Conservation (phyloP, 2,888 invertebrate species). For the Trypoxylon attenuatum region DNA sequence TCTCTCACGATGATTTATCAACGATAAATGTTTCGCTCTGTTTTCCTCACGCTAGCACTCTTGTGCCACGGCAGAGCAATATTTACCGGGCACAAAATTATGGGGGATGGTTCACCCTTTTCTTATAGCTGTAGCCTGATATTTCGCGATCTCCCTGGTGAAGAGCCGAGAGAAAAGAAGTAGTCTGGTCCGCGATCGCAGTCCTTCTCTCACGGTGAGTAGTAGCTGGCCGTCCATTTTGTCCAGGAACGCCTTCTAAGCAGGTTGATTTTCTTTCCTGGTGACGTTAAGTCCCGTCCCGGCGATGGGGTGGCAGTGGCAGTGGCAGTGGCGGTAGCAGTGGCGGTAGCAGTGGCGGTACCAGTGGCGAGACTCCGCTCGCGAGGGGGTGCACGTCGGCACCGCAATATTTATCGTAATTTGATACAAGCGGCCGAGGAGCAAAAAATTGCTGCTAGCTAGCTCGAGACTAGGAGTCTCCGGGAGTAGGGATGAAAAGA, state of each 20-base stretch:
- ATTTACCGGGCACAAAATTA: neutral
- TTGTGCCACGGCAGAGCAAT: neutral
- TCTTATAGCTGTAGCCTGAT: neutral
- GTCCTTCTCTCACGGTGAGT: neutral
- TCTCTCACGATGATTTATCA: neutral
- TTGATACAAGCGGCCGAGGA: slow-evolving; percentile 68
- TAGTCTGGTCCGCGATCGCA: too few species aligned
- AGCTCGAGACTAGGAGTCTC: slow-evolving; percentile 28
- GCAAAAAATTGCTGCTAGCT: slow-evolving; percentile 65
- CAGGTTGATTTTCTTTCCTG: slow-evolving; percentile 44
- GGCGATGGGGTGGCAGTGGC: slow-evolving; percentile 3
- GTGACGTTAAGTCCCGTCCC: slow-evolving; percentile 41
- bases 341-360: neutral
- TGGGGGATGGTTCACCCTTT: neutral
- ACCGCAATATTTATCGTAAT: slow-evolving; percentile 70
- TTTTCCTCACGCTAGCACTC: neutral
- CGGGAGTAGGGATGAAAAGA: slow-evolving; percentile 49
- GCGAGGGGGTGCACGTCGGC: slow-evolving; percentile 61
- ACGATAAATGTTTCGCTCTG: neutral
- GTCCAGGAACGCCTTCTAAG: slow-evolving; percentile 44
- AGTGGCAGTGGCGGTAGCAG: slow-evolving; percentile 16
- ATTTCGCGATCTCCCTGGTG: too few species aligned
- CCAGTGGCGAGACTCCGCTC: slow-evolving; percentile 49
- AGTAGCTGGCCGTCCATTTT: slow-evolving; percentile 41
- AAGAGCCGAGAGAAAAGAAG: too few species aligned